Base-by-base conservation (phyloP, 2,797 vertebrate species). In the Geotrypetes seraphini region DNA sequence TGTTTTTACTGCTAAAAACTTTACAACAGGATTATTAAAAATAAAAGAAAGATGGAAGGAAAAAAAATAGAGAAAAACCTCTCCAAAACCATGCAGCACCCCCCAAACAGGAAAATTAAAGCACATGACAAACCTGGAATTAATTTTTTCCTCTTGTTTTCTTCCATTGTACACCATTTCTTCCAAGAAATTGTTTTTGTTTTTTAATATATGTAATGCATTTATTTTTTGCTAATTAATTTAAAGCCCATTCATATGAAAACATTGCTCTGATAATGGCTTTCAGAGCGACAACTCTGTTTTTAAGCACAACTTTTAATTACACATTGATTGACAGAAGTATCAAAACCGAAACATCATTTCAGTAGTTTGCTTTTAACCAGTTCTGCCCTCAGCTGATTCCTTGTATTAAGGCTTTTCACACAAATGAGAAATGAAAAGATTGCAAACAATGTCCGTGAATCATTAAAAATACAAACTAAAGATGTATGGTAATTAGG, bases 351-450 rank as follows among this genome's bases (percentile, higher is more conserved):
- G 57, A 73, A 77, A 75, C 77, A 75, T 61, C 73, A 66, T 73
- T 69, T 61, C 48, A 49, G 57, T 71, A 69, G 68, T 71, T 73
- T 77, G 56, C 66, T 75, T 73, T 75, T 75, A 71, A 72, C 61
- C 44, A n/a, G 48, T 55, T 53, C 64, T 70, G 61, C 70, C 66
- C 66, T 69, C 71, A 70, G 69, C 74, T 72, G 66, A 64, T 78
- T 75, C 64, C 71, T 70, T 62, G 74, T 74, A 78, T 78, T 75
- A 75, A 66, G 55, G 70, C 69, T 68, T 71, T 68, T 64, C 66
- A 75, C 65, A 71, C 61, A 74, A 78, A 78, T 78, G 74, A 75
- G 74, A 78, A 78, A 73, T 78, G 75, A 69, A 69, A 74, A 78
- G 72, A 75, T 78, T 78, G 73, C 69, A 66, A 74, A 72, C 70